phyloP scores from a whole-genome alignment of 1,140 invertebrate genomes.

The Heliconius congener region DNA sequence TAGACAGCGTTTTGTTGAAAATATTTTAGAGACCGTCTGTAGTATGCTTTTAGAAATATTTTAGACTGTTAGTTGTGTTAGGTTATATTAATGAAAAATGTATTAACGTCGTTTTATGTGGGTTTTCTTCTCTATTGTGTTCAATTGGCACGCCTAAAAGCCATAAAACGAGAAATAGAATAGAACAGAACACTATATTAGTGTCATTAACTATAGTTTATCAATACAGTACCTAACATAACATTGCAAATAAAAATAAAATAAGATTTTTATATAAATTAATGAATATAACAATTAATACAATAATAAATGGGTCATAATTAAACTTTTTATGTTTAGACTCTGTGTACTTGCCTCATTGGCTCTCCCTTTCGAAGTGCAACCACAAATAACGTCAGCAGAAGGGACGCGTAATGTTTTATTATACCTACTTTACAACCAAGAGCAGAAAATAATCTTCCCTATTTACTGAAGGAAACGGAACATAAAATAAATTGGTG shows the following conservation, averaged over 20 bases:
- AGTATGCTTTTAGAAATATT: neutral
- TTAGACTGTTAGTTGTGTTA: neutral
- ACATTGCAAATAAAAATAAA: no score
- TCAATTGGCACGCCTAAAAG: no score
- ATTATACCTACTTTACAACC: conserved; percentile 67
- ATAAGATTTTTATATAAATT: no score
- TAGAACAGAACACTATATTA: no score
- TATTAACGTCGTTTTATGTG: no score
- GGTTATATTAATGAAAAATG: neutral
- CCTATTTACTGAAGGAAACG: conserved; percentile 53
- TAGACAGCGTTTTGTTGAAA: neutral
- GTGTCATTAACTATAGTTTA: no score
- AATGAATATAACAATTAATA: neutral
- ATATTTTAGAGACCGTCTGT: neutral
- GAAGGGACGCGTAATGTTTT: conserved; percentile 67
- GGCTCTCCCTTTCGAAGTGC: conserved; percentile 51
- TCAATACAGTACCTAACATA: no score
- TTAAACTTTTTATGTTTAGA: neutral
- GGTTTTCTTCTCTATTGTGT: no score
- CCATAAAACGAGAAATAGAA: no score
- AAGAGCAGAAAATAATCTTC: conserved; percentile 63
- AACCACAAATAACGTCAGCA: conserved; percentile 51
- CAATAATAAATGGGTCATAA: neutral
- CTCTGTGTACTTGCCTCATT: conserved; percentile 1
- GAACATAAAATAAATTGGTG: conserved; percentile 51